Percentiles rank a stretch among this genome's conserved stretches.
Evolutionary conservation across 2,797 vertebrate species (phyloP).

Genomic region (Xenopus petersii): DNA sequence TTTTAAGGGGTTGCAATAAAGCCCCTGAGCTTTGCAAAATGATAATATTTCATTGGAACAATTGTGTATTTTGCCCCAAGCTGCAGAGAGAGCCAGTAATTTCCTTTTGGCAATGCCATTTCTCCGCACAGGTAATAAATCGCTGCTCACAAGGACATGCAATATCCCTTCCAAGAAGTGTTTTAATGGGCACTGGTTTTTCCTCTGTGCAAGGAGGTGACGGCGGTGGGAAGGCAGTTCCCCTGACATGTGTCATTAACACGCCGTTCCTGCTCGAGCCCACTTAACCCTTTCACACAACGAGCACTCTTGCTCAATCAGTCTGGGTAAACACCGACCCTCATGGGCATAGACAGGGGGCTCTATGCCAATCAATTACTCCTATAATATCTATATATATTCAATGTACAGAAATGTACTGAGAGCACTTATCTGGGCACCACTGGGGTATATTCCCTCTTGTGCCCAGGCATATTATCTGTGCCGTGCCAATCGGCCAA

Average conservation of each 20-base stretch:
- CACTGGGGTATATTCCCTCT: too few relatives aligned
- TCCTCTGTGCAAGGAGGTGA: neutral
- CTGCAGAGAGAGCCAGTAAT: slow-evolving; percentile 55
- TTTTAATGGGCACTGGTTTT: slow-evolving; percentile 33
- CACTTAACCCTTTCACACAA: neutral
- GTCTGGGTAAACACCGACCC: too few relatives aligned
- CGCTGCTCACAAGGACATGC: slow-evolving; percentile 43
- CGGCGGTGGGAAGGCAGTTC: neutral
- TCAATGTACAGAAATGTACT: too few relatives aligned
- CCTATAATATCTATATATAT: too few relatives aligned
- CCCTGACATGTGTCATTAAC: neutral
- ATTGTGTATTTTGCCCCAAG: slow-evolving; percentile 48
- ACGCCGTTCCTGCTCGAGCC: neutral
- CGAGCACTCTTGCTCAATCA: too few relatives aligned
- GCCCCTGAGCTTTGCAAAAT: slow-evolving; percentile 47
- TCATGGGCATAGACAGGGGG: too few relatives aligned
- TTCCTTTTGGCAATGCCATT: slow-evolving; percentile 56
- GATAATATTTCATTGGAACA: slow-evolving; percentile 54
- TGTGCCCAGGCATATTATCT: too few relatives aligned
- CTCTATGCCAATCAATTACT: too few relatives aligned
- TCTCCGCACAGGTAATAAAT: slow-evolving; percentile 59
- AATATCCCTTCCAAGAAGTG: slow-evolving; percentile 44
- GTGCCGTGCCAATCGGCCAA: too few relatives aligned
- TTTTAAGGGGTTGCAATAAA: slow-evolving; percentile 44
- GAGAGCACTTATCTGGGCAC: too few relatives aligned